A percentile compares a stretch with the other conserved stretches of the same genome.
Conservation (phyloP, 2,113 vertebrate species). For the Pelmatolapia mariae region DNA sequence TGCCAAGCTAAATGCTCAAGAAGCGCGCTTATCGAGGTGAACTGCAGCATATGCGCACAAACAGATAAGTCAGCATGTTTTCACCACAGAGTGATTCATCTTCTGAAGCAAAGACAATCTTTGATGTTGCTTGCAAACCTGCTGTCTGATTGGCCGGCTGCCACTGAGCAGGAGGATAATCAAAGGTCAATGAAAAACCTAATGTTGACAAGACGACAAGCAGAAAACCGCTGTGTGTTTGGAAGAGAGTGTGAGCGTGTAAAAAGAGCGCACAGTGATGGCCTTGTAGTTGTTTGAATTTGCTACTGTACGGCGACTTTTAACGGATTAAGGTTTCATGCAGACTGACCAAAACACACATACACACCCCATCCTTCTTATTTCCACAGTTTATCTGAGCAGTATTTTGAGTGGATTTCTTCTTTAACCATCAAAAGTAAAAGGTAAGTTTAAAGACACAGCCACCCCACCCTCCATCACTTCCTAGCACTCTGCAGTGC, state of each 20-base stretch:
- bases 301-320: slow-evolving; percentile 3
- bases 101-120: not conserved
- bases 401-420: not conserved
- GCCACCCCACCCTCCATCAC: not conserved
- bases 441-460: slow-evolving; percentile 5
- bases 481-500: slow-evolving; percentile 10
- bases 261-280: not conserved
- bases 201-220: slow-evolving; percentile 20
- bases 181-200: slow-evolving; percentile 37
- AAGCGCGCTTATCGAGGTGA: not conserved
- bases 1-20: not conserved
- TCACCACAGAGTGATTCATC: not conserved
- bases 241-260: not conserved
- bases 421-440: not conserved
- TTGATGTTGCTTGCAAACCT: not conserved
- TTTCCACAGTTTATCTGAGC: not conserved
- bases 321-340: not conserved
- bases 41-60: not conserved
- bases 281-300: slow-evolving; percentile 15
- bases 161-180: slow-evolving; percentile 10
- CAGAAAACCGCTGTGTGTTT: not conserved
- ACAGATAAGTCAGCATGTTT: not conserved
- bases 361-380: not conserved
- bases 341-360: not conserved
- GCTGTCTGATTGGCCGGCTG: slow-evolving; percentile 14